phyloP scores from a whole-genome alignment of 2,113 vertebrate species.

The Serilophus lunatus region DNA sequence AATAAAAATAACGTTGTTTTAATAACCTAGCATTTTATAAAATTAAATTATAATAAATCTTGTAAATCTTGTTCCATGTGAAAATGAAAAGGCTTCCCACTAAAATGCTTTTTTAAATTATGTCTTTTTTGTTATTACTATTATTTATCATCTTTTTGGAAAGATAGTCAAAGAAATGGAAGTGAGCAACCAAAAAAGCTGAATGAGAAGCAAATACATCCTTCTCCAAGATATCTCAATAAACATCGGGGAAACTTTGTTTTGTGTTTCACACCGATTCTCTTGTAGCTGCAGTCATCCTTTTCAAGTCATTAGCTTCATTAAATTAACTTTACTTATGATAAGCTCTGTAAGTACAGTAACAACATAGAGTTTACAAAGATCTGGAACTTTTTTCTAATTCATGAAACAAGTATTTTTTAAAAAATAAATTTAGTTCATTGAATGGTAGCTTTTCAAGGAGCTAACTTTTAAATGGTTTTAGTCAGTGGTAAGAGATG shows the following conservation, averaged over 20 bases:
- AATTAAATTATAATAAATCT: not conserved
- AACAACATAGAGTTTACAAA: not conserved
- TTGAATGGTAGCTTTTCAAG: not conserved
- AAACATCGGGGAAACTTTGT: not conserved
- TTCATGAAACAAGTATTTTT: not conserved
- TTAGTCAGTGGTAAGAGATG: conserved; percentile 29
- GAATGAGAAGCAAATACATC: not conserved
- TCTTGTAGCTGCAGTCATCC: not conserved
- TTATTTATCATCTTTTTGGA: not conserved
- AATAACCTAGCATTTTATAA: not conserved
- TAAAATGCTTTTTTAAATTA: not conserved
- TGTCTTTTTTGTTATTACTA: not conserved
- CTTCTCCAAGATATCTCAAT: not conserved
- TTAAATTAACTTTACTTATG: not conserved
- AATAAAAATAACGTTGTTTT: not conserved
- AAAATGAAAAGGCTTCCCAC: not conserved
- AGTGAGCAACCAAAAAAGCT: not conserved
- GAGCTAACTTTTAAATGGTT: not conserved
- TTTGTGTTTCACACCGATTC: not conserved
- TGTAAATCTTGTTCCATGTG: not conserved
- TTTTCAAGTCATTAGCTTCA: not conserved
- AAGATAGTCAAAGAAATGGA: not conserved
- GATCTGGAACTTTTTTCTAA: not conserved
- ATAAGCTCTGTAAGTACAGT: not conserved
- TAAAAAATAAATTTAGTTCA: not conserved